Conservation (phyloP, 2,113 vertebrate species). For the Plecotus auritus region DNA sequence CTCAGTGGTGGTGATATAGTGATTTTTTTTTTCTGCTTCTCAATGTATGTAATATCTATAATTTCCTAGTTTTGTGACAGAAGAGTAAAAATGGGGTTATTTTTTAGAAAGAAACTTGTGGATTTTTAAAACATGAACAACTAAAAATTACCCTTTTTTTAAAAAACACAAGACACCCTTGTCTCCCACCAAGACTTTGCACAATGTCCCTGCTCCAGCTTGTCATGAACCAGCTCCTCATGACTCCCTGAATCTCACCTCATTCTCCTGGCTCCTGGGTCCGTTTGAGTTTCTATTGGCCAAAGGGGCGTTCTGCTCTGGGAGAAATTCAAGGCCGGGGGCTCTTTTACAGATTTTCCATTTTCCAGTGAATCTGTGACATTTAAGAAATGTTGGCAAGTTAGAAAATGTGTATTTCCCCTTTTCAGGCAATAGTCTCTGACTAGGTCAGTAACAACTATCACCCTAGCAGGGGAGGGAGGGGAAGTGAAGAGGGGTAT, state of each 20-base stretch:
- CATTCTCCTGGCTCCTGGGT: not conserved
- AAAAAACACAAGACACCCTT: not conserved
- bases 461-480: not conserved
- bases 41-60: not conserved
- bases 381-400: conserved; percentile 42
- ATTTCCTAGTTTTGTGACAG: not conserved
- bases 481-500: not conserved
- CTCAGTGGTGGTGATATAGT: not conserved
- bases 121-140: not conserved
- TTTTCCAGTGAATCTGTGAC: conserved; percentile 69
- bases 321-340: conserved; percentile 20
- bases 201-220: rapidly evolving
- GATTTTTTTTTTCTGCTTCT: not conserved
- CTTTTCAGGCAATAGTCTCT: not conserved
- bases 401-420: not conserved
- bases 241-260: not conserved
- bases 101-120: not conserved
- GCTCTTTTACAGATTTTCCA: conserved; percentile 48
- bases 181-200: not conserved
- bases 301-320: not conserved
- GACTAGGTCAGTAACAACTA: not conserved
- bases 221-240: not conserved
- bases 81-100: not conserved
- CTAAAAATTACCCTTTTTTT: not conserved
- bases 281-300: not conserved